These are phyloP conservation scores for Gopherus evgoodei DNA, from an alignment of 2,113 vertebrate genomes.

Conservation along the genomic window DNA sequence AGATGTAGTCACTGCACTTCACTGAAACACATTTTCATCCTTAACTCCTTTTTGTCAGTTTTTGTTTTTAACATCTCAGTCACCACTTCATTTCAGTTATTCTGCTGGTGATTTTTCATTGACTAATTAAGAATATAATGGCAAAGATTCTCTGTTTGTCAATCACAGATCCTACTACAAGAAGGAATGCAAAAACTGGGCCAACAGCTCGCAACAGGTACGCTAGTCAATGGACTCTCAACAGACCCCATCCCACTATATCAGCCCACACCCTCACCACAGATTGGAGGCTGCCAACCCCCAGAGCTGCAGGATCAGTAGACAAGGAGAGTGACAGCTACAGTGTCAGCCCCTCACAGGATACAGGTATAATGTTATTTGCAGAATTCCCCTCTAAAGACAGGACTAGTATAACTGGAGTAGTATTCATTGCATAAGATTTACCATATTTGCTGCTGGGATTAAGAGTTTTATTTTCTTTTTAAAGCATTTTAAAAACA, in stretches of 20 bases:
- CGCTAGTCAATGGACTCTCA: slow-evolving; percentile 98
- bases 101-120: background rate
- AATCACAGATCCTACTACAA: slow-evolving; percentile 93
- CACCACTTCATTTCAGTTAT: background rate
- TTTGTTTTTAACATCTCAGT: background rate
- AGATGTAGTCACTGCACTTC: background rate
- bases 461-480: background rate
- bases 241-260: slow-evolving; percentile 96
- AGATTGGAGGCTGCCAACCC: slow-evolving; percentile 97
- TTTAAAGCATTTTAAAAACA: background rate
- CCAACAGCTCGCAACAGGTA: slow-evolving; percentile 94
- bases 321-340: slow-evolving; percentile 99
- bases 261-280: slow-evolving; percentile 97
- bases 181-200: slow-evolving; percentile 95
- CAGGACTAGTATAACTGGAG: rapidly evolving
- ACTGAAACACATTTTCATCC: background rate
- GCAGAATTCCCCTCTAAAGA: background rate
- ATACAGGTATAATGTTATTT: slow-evolving; percentile 86
- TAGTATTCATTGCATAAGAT: background rate
- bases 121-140: background rate
- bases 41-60: rapidly evolving
- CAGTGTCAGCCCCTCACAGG: slow-evolving; percentile 98
- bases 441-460: background rate
- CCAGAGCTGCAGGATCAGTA: slow-evolving; percentile 92
- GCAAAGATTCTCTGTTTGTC: background rate